Evolutionary conservation across 2,888 invertebrate genomes (phyloP), one percentile per base, ranked within the genome.

Genomic region (Abrostola triplasia): DNA sequence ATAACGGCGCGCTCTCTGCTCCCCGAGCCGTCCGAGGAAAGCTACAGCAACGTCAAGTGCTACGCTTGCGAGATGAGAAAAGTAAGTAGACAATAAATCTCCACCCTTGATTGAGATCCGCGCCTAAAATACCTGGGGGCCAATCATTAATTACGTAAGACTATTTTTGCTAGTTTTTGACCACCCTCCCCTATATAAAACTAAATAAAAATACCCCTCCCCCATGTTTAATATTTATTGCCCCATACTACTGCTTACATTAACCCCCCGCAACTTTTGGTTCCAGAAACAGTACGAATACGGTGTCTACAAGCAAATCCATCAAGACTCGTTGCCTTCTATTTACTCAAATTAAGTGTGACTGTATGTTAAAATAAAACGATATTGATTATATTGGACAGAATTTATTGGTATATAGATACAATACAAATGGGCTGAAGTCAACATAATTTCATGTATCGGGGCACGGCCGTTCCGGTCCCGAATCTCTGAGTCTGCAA

Each of bases 331-430:
- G 0, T 73, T 88, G 49, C 90, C 90, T 2, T 85, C 88, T 5
- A 85, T 90, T 51, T 82, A 80, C 60, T 81, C 75, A 12, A 83
- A 80, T 72, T 81, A 76, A 70, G 58, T 68, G 62, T 61, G 72
- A 69, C 66, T 55, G 53, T 36, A 56, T 61, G 52, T 65, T 50
- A 8, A 82, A 90, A 89, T 88, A 85, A 91, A 91, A 89, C 73
- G 64, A 75, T 66, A 64, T 48, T 70, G 51, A 65, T 77, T 78
- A 84, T 88, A 88, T 88, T 92, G 92, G 92, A 93, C 93, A 93
- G 92, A 92, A 90, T 93, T 93, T 92, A 93, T 92, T 92, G 87
- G 84, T 91, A 90, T 89, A 89, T 90, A 91, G 89, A 90, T 93
- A 92, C 90, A 92, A 90, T 93, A 92, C 88, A 92, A 91, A 89